Conservation (phyloP, 2,797 vertebrate genomes). For the Cyclura pinguis region DNA sequence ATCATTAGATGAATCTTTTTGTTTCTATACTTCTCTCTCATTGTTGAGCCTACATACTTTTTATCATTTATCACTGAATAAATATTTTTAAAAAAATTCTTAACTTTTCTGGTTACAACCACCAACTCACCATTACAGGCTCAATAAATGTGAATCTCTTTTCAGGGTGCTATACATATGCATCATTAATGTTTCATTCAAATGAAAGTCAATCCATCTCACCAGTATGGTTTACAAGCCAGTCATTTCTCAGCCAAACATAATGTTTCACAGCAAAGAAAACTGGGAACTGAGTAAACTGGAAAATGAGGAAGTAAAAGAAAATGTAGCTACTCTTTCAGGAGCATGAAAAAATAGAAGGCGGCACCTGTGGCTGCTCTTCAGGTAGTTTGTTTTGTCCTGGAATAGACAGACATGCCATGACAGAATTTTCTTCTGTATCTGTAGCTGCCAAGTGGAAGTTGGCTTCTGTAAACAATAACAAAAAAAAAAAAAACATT, state of each 20-base stretch:
- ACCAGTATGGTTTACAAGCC: neutral
- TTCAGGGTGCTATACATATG: neutral
- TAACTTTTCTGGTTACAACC: neutral
- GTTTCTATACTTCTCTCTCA: neutral
- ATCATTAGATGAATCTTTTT: neutral
- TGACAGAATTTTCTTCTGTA: neutral
- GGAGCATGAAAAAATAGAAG: neutral
- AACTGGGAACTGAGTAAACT: neutral
- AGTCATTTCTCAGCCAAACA: neutral
- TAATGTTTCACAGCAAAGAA: neutral
- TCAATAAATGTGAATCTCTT: neutral
- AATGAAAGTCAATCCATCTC: neutral
- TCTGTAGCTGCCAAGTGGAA: slow-evolving; percentile 60
- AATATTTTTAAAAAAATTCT: neutral
- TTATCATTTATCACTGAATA: neutral
- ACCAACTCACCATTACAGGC: neutral
- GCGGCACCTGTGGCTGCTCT: slow-evolving; percentile 74
- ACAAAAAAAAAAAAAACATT: slow-evolving; percentile 3
- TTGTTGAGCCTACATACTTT: neutral
- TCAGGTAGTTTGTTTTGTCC: slow-evolving; percentile 17
- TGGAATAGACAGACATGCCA: neutral
- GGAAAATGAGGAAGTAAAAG: neutral
- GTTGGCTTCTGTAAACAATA: slow-evolving; percentile 76
- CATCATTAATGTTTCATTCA: neutral
- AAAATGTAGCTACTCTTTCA: neutral